phyloP scores from a whole-genome alignment of 30 jellyfish, hydroid and myxozoan genomes.

The Chrysaora quinquecirrha region DNA sequence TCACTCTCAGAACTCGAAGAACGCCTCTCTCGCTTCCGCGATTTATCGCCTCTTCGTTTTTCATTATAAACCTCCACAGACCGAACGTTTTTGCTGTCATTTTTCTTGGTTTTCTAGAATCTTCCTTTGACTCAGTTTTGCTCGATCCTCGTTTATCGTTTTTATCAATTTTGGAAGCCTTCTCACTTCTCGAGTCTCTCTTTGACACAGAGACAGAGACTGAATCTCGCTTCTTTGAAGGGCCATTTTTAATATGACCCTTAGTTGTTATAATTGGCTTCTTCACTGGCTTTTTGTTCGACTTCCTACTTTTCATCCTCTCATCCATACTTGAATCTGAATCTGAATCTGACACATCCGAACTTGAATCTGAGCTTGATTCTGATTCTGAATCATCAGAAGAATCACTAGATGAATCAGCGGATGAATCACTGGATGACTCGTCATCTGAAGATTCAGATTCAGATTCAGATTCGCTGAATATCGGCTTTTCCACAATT shows the following conservation, averaged over 20 bases:
- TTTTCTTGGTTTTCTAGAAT: neutral
- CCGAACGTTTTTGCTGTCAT: neutral
- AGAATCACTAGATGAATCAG: conserved; percentile 7
- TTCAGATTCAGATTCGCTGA: conserved; percentile 49
- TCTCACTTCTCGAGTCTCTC: neutral
- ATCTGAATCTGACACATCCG: conserved; percentile 25
- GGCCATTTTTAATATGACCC: neutral
- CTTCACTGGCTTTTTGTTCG: neutral
- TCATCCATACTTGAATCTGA: conserved; percentile 15
- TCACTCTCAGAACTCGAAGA: too few species aligned
- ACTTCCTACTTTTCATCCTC: neutral
- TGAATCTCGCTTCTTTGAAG: neutral
- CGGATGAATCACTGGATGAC: conserved; percentile 12
- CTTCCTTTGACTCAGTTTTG: neutral
- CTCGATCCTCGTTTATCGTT: neutral
- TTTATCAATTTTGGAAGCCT: neutral
- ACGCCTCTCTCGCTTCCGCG: neutral
- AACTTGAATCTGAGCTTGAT: conserved; percentile 29
- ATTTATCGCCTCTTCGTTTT: neutral
- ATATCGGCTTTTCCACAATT: neutral
- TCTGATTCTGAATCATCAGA: conserved; percentile 42
- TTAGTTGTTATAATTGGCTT: neutral
- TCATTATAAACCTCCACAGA: neutral
- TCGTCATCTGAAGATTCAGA: conserved; percentile 18
- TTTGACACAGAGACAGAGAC: neutral